phyloP scores from a whole-genome alignment of 2,113 vertebrate genomes.

The Nycticorax nycticorax region DNA sequence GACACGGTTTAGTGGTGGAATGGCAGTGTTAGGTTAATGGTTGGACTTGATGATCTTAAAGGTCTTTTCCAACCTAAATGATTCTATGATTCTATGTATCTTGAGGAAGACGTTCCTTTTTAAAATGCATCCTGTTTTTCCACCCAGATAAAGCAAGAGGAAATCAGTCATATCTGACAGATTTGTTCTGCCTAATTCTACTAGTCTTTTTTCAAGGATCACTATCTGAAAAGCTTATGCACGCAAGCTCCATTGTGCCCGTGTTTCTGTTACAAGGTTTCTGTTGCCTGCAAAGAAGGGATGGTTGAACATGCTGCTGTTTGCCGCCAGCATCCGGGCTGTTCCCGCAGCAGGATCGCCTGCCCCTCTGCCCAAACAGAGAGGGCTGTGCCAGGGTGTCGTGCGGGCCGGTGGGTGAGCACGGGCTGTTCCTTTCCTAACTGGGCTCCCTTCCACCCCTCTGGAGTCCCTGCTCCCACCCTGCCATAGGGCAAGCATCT shows the following conservation, averaged over 20 bases:
- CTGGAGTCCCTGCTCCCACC: background rate
- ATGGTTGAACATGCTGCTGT: background rate
- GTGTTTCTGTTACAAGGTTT: background rate
- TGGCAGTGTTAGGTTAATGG: too few relatives aligned
- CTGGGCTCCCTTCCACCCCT: background rate
- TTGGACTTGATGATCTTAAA: too few relatives aligned
- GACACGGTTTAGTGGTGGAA: too few relatives aligned
- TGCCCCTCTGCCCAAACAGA: background rate
- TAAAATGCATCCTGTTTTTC: background rate
- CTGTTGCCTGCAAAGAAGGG: background rate
- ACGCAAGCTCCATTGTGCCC: rapidly evolving
- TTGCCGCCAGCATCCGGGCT: background rate
- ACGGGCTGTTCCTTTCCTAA: background rate
- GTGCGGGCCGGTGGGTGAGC: background rate
- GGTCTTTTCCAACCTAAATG: too few relatives aligned
- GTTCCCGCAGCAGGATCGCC: background rate
- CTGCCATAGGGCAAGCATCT: background rate
- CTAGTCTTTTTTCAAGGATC: background rate
- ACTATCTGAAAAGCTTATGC: background rate
- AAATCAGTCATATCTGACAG: background rate
- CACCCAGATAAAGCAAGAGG: background rate
- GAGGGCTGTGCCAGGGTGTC: background rate
- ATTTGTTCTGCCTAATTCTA: background rate
- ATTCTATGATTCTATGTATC: too few relatives aligned
- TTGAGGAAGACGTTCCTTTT: background rate